Conservation (phyloP, 2,113 vertebrate genomes). For the Zosterops pallidus region DNA sequence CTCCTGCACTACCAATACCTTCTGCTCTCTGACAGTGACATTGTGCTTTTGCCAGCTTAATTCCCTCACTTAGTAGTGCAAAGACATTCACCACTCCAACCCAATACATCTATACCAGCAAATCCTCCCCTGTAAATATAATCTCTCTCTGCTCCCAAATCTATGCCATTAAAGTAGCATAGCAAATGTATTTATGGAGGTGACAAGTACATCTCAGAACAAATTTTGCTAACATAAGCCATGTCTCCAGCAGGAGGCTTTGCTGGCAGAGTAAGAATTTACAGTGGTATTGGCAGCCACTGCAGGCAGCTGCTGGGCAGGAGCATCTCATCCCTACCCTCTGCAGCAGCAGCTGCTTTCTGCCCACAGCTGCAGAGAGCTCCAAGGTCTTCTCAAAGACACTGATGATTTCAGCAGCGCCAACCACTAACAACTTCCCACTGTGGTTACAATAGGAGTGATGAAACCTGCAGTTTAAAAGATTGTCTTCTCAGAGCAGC, state of each 20-base stretch:
- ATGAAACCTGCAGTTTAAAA: neutral
- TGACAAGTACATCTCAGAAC: neutral
- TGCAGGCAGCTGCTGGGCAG: neutral
- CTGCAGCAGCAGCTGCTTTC: neutral
- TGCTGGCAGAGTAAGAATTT: neutral
- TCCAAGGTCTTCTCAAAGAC: neutral
- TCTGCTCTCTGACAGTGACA: neutral
- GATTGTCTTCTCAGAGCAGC: neutral
- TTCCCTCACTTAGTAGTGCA: neutral
- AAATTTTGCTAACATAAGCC: neutral
- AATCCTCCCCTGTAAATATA: neutral
- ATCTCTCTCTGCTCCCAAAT: neutral
- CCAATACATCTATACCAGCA: neutral
- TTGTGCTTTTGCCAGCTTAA: neutral
- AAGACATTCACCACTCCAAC: neutral
- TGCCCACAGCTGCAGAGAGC: neutral
- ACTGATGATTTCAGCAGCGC: neutral
- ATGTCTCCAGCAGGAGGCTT: neutral
- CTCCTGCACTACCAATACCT: neutral
- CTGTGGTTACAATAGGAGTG: neutral
- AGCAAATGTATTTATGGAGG: neutral
- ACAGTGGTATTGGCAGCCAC: neutral
- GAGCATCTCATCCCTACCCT: neutral
- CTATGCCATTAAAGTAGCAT: neutral
- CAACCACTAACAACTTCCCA: neutral